Base-by-base conservation (phyloP, 2,888 invertebrate species). In the Altica lythri region DNA sequence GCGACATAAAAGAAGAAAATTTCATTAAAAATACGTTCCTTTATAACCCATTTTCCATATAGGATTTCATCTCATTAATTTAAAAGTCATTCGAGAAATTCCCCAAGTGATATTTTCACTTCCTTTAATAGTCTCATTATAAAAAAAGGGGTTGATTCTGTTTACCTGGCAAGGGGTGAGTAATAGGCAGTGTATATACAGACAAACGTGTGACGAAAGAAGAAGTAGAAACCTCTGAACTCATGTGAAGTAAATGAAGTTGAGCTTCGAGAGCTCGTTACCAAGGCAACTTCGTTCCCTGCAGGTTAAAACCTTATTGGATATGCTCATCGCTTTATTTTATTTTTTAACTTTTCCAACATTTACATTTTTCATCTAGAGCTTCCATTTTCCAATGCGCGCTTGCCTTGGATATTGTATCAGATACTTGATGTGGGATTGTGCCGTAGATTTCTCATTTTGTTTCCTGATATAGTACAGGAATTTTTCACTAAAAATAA, bases 281-380 rank as follows among this genome's bases (percentile, higher is more conserved):
- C 74, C 73, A 69, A 60, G 73, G 72, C 72, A 70, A 75, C 74
- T 55, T 66, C 64, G 63, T 72, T 73, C 72, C 73, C 74, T 71
- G 72, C 73, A 75, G 75, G 74, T 75, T 75, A 75, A 72, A 74
- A 72, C 75, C 75, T 75, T 75, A 75, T 75, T 75, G 75, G 75
- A 75, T 75, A 75, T 75, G 73, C 74, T 74, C 70, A 72, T 72
- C 74, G 73, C 71, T 74, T 74, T 73, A 73, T 73, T 75, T 74
- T 75, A 73, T 74, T 74, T 64, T 71, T 71, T 70, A 70, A 69
- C 70, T 74, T 72, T 71, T 71, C 62, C 60, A 62, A 62, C 69
- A 71, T 73, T 72, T 73, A 72, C 73, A 73, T 74, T 73, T 72
- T 73, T 73, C 68, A 73, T 72, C 71, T 68, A 65, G 64, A 64